Conservation (phyloP, 2,888 invertebrate species). For the Argyra leucocephala region DNA sequence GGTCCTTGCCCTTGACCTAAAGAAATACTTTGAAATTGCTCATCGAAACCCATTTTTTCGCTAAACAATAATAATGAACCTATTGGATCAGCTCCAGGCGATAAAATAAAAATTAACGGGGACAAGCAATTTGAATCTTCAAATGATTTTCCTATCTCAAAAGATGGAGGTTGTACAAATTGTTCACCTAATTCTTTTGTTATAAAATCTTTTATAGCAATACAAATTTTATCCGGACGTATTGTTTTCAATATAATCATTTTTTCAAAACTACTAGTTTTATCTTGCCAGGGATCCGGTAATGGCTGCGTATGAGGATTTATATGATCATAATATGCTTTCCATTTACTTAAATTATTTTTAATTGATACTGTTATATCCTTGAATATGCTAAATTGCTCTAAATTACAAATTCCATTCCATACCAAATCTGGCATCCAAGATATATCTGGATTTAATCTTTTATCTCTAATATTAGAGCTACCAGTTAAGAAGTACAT, state of each 20-base stretch:
- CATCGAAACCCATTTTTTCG: slow-evolving; percentile 64
- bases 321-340: slow-evolving; percentile 54
- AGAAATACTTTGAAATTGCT: slow-evolving; percentile 71
- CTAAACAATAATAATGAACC: slow-evolving; percentile 52
- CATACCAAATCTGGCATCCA: slow-evolving; percentile 77
- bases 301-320: slow-evolving; percentile 59
- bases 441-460: slow-evolving; percentile 60
- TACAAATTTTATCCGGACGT: slow-evolving; percentile 74
- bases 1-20: slow-evolving; percentile 86
- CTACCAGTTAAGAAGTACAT: slow-evolving; percentile 63
- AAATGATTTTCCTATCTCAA: slow-evolving; percentile 70
- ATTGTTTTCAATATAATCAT: slow-evolving; percentile 68
- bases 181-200: slow-evolving; percentile 59
- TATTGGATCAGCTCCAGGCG: slow-evolving; percentile 78
- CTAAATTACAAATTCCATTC: slow-evolving; percentile 68
- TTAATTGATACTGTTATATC: slow-evolving; percentile 55
- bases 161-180: slow-evolving; percentile 79
- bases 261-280: slow-evolving; percentile 62
- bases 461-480: slow-evolving; percentile 25
- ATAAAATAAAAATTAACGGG: slow-evolving; percentile 80
- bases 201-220: slow-evolving; percentile 68
- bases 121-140: slow-evolving; percentile 67
- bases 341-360: slow-evolving; percentile 48
- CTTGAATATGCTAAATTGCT: slow-evolving; percentile 53
- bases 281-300: slow-evolving; percentile 57